These are phyloP conservation scores for Dilophus febrilis DNA, from an alignment of 2,888 invertebrate genomes.

Conservation along the genomic window DNA sequence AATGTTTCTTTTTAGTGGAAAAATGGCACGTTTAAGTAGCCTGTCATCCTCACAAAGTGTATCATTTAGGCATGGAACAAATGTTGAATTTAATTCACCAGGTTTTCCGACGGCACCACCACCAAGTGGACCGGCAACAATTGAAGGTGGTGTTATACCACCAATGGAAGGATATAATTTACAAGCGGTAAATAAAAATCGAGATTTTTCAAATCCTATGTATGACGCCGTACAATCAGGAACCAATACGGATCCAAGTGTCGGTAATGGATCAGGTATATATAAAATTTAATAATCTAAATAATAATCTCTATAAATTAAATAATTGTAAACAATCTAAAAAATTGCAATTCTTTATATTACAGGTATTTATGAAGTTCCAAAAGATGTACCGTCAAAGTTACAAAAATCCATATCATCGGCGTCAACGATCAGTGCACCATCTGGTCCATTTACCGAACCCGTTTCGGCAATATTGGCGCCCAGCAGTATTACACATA, in stretches of 20 bases:
- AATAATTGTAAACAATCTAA: slow-evolving; percentile 2
- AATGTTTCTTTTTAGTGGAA: slow-evolving; percentile 41
- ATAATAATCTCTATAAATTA: too few relatives aligned
- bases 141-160: slow-evolving; percentile 27
- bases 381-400: slow-evolving; percentile 46
- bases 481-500: slow-evolving; percentile 66
- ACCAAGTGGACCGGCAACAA: slow-evolving; percentile 20
- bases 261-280: slow-evolving; percentile 40
- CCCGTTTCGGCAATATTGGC: slow-evolving; percentile 59
- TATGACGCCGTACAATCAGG: slow-evolving; percentile 76
- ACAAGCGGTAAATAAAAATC: slow-evolving; percentile 55
- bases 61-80: slow-evolving; percentile 82
- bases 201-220: slow-evolving; percentile 97
- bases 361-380: slow-evolving; percentile 65
- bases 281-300: not conserved
- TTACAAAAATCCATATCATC: slow-evolving; percentile 35
- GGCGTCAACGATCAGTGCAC: slow-evolving; percentile 11
- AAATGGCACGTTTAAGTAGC: slow-evolving; percentile 60
- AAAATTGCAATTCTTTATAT: slow-evolving; percentile 10
- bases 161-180: slow-evolving; percentile 64
- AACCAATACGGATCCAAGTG: slow-evolving; percentile 34
- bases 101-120: slow-evolving; percentile 35
- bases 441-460: slow-evolving; percentile 32
- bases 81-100: slow-evolving; percentile 65
- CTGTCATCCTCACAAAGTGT: slow-evolving; percentile 78